phyloP scores from a whole-genome alignment of 92 coral and sea anemone species.

The Zoanthus sansibaricus region DNA sequence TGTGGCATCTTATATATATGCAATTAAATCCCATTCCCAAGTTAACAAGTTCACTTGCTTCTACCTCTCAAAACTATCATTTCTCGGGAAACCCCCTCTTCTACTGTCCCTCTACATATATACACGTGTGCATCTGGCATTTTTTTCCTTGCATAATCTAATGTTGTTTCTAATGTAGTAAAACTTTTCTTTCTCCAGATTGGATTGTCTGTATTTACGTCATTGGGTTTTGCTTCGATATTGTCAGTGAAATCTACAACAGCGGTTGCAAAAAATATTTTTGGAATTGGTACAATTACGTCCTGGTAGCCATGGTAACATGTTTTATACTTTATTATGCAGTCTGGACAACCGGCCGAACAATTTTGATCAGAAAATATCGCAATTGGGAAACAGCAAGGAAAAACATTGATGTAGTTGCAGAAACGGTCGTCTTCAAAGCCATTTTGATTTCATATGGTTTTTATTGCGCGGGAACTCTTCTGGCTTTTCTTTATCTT shows the following conservation, averaged over 20 bases:
- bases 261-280: constrained; percentile 39
- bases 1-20: too few species aligned
- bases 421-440: background rate
- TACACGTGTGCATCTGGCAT: background rate
- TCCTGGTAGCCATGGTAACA: constrained; percentile 40
- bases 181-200: background rate
- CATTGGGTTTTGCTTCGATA: constrained; percentile 25
- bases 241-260: constrained; percentile 38
- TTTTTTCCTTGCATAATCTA: background rate
- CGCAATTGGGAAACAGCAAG: background rate
- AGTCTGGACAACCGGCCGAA: constrained; percentile 41
- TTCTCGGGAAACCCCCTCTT: too few species aligned
- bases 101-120: too few species aligned
- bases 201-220: background rate
- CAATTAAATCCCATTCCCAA: too few species aligned
- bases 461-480: constrained; percentile 37
- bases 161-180: background rate
- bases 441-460: constrained; percentile 42
- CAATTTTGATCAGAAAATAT: background rate
- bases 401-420: background rate
- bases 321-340: constrained; percentile 28
- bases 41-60: too few species aligned
- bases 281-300: constrained; percentile 46
- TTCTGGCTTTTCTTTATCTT: constrained; percentile 47
- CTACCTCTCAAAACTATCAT: too few species aligned